These are phyloP conservation scores for Etheostoma cragini DNA, from an alignment of 2,113 vertebrate genomes.

Conservation along the genomic window DNA sequence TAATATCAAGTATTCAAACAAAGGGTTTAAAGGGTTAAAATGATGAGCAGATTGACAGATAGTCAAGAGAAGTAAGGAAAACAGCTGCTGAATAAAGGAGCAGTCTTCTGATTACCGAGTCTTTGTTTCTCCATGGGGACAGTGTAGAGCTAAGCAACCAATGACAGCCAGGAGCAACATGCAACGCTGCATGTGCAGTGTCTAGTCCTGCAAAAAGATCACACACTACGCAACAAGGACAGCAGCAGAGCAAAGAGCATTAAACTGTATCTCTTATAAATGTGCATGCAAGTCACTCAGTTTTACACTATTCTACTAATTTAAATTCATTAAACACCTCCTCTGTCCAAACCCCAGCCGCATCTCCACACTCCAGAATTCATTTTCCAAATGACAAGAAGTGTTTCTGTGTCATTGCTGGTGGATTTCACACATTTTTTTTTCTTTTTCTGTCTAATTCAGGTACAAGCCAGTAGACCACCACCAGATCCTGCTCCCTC, in stretches of 20 bases:
- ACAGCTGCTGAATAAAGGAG: not conserved
- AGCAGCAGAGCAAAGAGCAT: not conserved
- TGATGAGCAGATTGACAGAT: not conserved
- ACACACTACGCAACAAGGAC: too few relatives aligned
- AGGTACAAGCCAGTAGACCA: constrained; percentile 98
- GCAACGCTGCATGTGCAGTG: not conserved
- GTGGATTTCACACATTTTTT: not conserved
- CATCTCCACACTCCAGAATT: not conserved
- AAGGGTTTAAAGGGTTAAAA: not conserved
- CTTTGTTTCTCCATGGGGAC: not conserved
- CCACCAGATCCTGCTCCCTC: constrained; percentile 91
- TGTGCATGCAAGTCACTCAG: not conserved
- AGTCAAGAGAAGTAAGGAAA: not conserved
- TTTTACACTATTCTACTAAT: not conserved
- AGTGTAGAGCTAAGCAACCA: not conserved
- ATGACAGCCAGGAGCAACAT: not conserved
- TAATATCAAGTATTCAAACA: not conserved
- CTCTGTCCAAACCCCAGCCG: not conserved
- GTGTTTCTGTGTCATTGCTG: not conserved
- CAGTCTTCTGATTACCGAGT: not conserved
- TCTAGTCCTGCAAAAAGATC: too few relatives aligned
- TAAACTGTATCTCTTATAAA: not conserved
- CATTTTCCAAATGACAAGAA: not conserved
- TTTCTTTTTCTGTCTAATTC: not conserved
- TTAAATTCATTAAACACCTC: not conserved